Evolutionary conservation across 2,888 invertebrate species (phyloP), one percentile per base, ranked within the genome.

Genomic region (Augochlorella aurata): DNA sequence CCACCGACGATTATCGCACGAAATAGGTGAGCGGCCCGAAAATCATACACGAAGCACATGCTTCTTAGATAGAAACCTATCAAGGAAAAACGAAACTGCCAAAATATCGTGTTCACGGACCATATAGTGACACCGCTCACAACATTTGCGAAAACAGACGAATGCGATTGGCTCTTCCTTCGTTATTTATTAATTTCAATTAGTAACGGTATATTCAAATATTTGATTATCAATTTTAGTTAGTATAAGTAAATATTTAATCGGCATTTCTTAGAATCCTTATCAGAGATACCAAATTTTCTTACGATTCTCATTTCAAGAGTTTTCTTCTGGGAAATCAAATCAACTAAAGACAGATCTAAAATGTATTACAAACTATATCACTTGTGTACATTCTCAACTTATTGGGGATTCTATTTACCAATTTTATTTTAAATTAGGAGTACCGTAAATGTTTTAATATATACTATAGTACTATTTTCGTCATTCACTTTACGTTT

Each of bases 21-120:
- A 21, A 61, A 45, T 21, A 45, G 18, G 50, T 47, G 78, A 68
- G 24, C 68, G 29, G 38, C 74, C 68, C 58, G 52, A 67, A 74
- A 79, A 74, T 24, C 45, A 8, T 58, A n/a, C 83, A 76, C 7
- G 73, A 79, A 82, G 61, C 61, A 74, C 24, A n/a, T 3, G 21
- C 10, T 79, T 70, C 50, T 54, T 52, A 82, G 73, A 81, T 74
- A 18, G 83, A 73, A 50, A 47, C 16, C 61, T n/a, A 10, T 12
- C 16, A 9, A 50, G 2, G 7, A 4, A 52, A 24, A 18, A 9
- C 9, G n/a, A 5, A 47, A 5, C n/a, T 14, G 14, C 29, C 8
- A 21, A 74, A 73, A 61, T 45, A 38, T 50, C 50, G 16, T 18
- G 29, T 4, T 50, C 58, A 9, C n/a, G 24, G 66, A 50, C n/a